Percentiles rank a stretch among this genome's conserved stretches.
These are phyloP conservation scores for Clepsis dumicolana DNA, from an alignment of 2,888 invertebrate genomes.

Conservation along the genomic window DNA sequence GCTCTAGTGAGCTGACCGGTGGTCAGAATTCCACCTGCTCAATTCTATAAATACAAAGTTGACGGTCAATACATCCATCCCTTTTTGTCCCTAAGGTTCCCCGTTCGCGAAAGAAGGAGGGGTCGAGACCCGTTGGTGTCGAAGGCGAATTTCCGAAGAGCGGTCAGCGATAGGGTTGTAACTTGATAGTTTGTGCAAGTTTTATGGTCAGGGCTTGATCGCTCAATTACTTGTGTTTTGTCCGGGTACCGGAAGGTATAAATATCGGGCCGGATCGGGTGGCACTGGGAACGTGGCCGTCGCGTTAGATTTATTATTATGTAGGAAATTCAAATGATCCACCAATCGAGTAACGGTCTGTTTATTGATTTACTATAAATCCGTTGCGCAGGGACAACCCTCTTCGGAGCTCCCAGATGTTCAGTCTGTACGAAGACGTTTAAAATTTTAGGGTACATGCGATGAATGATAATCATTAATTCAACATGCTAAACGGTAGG, in stretches of 20 bases:
- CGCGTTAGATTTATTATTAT: slow-evolving; percentile 35
- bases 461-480: slow-evolving; percentile 5
- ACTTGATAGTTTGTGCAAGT: slow-evolving; percentile 76
- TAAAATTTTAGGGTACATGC: slow-evolving; percentile 21
- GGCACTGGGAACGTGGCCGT: slow-evolving; percentile 38
- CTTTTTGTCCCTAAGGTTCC: slow-evolving; percentile 42
- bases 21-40: slow-evolving; percentile 78
- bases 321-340: slow-evolving; percentile 37
- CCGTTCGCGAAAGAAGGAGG: slow-evolving; percentile 51
- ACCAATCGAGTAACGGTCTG: slow-evolving; percentile 39
- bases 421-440: background rate
- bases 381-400: background rate
- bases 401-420: background rate
- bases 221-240: slow-evolving; percentile 80
- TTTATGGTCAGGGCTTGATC: slow-evolving; percentile 72
- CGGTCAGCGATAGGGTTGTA: slow-evolving; percentile 69
- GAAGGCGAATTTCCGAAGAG: slow-evolving; percentile 57
- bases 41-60: slow-evolving; percentile 50
- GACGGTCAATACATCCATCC: slow-evolving; percentile 53
- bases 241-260: slow-evolving; percentile 76
- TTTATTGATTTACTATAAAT: slow-evolving; percentile 31
- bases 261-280: slow-evolving; percentile 60
- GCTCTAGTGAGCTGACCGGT: slow-evolving; percentile 69
- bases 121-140: slow-evolving; percentile 48
- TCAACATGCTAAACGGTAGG: background rate